These are phyloP conservation scores for Bagarius yarrelli DNA, from an alignment of 2,113 vertebrate genomes.

Conservation along the genomic window DNA sequence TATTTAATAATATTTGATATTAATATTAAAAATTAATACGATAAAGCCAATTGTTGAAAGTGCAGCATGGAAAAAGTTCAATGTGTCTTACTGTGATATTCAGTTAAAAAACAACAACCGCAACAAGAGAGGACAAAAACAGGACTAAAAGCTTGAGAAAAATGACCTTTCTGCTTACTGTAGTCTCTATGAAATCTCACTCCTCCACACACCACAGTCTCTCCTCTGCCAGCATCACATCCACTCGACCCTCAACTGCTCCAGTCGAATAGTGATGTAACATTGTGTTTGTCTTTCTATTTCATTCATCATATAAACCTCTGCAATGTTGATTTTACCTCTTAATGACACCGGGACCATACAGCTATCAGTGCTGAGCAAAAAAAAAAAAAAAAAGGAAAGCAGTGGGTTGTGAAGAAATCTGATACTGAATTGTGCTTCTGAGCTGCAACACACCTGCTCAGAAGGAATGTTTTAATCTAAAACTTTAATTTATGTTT, in stretches of 20 bases:
- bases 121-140: neutral
- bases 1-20: too few species aligned
- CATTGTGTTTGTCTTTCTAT: neutral
- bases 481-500: neutral
- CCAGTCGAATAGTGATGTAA: neutral
- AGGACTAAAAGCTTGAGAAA: neutral
- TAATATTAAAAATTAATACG: too few species aligned
- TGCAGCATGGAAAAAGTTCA: neutral
- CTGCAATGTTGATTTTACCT: neutral
- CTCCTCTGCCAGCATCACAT: neutral
- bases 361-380: neutral
- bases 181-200: constrained; percentile 15
- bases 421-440: neutral
- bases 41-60: neutral
- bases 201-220: neutral
- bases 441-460: constrained; percentile 5
- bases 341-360: neutral
- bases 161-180: neutral
- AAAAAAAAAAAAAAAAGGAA: neutral
- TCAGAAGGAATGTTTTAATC: neutral
- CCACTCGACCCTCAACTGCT: neutral
- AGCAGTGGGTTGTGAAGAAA: neutral
- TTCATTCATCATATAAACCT: neutral
- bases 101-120: neutral
- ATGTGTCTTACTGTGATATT: neutral